Conservation (phyloP, 2,113 vertebrate genomes). For the Galemys pyrenaicus region DNA sequence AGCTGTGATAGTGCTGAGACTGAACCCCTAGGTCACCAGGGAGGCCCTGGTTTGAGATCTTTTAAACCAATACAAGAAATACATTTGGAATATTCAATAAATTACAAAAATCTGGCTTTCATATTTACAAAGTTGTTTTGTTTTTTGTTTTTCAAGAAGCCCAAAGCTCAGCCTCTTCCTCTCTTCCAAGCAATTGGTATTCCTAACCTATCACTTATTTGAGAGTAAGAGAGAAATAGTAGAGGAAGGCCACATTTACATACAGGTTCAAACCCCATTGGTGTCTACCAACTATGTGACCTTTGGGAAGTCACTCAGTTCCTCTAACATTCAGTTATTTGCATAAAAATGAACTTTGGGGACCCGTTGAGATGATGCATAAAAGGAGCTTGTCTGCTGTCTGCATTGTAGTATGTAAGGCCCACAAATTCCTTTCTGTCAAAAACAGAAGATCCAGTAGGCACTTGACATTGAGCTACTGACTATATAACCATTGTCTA, state of each 20-base stretch:
- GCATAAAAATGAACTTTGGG: accelerated
- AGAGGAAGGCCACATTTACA: background rate
- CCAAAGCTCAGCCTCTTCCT: background rate
- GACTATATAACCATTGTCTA: background rate
- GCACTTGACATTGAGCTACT: background rate
- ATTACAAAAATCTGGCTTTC: background rate
- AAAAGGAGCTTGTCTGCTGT: background rate
- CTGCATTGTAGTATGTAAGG: background rate
- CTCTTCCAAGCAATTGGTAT: background rate
- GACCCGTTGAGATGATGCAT: too few relatives aligned
- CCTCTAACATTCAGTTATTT: background rate
- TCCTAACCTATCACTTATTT: background rate
- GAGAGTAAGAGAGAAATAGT: background rate
- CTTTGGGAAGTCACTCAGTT: background rate
- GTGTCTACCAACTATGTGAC: background rate
- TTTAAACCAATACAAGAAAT: background rate
- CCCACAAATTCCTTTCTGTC: background rate
- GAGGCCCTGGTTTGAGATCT: background rate
- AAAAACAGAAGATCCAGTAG: background rate
- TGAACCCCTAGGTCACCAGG: too few relatives aligned
- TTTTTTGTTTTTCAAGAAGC: background rate
- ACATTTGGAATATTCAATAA: background rate
- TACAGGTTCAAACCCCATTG: background rate
- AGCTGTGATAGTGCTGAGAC: too few relatives aligned
- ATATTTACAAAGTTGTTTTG: background rate